Evolutionary conservation across 2,797 vertebrate genomes (phyloP), one percentile per base, ranked within the genome.

Genomic region (Protosalanx chinensis): DNA sequence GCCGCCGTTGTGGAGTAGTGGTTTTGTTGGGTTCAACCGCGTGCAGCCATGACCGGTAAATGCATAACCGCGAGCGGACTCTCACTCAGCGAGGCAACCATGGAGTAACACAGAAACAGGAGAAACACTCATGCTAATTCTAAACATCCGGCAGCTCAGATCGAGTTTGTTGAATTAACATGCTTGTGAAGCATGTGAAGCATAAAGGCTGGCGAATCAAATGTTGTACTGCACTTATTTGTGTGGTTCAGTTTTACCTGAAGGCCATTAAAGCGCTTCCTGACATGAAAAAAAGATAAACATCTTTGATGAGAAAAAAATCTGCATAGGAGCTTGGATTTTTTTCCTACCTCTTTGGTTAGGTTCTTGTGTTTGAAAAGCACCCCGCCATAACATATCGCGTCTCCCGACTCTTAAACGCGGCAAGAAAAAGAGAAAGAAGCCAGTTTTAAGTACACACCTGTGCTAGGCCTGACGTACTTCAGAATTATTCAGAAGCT

Each of bases 1-100:
- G 82, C 79, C 81, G 82, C 78, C 78, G 10, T 85, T 86, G 81
- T 88, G 88, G 85, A 87, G 76, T 85, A 81, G 77, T 85, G 79
- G 79, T 61, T 64, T 27, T 53, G 12, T 53, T 3, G 6, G 32
- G 61, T 1, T 6, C 12, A 18, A 8, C 2, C 41, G n/a, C 16
- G 61, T 16, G 60, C 30, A 62, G 16, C 60, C 30, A 18, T 62
- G 60, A 62, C 60, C 30, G 6, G 15, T 62, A 62, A 37, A 64
- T 33, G 20, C n/a, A 37, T 64, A 8, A 37, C 33, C 62, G n/a
- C 8, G n/a, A 64, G 33, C 29, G 10, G 15, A 35, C 29, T 58
- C 16, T 63, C 61, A 16, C 61, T 32, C 6, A 63, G 61, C 13
- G 16, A 35, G 61, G 1, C 30, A 7, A 64, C 6, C 6, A 8